phyloP scores from a whole-genome alignment of 2,113 vertebrate genomes.

The Cnemophilus loriae region DNA sequence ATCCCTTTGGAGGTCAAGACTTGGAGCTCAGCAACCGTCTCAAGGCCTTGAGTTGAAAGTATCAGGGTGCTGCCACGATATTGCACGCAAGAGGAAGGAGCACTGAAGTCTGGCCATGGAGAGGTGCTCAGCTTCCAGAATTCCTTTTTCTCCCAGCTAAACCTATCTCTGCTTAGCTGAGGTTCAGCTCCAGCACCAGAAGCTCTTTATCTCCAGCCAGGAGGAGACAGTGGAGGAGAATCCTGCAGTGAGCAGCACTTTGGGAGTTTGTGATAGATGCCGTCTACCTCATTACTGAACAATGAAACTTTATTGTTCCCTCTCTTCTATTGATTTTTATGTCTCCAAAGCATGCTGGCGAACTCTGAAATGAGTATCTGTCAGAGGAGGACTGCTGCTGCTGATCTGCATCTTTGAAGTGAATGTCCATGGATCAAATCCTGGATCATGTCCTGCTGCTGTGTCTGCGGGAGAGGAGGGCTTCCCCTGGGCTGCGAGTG shows the following conservation, averaged over 20 bases:
- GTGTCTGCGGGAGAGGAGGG: not conserved
- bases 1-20: not conserved
- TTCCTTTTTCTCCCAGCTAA: not conserved
- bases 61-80: not conserved
- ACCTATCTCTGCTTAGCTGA: not conserved
- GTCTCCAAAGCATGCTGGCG: conserved; percentile 33
- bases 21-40: not conserved
- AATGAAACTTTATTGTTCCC: conserved; percentile 62
- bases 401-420: conserved; percentile 10
- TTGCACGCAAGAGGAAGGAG: not conserved
- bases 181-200: not conserved
- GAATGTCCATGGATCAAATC: not conserved
- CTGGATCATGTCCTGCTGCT: not conserved
- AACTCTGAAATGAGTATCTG: conserved; percentile 60
- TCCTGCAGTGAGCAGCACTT: conserved; percentile 49
- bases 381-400: not conserved
- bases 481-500: not conserved
- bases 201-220: not conserved
- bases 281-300: conserved; percentile 50
- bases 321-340: conserved; percentile 67
- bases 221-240: conserved; percentile 10
- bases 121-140: not conserved
- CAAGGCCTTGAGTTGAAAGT: not conserved
- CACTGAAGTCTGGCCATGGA: not conserved
- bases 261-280: conserved; percentile 54